Evolutionary conservation across 2,797 vertebrate genomes (phyloP), one percentile per base, ranked within the genome.

Genomic region (Takifugu rubripes): DNA sequence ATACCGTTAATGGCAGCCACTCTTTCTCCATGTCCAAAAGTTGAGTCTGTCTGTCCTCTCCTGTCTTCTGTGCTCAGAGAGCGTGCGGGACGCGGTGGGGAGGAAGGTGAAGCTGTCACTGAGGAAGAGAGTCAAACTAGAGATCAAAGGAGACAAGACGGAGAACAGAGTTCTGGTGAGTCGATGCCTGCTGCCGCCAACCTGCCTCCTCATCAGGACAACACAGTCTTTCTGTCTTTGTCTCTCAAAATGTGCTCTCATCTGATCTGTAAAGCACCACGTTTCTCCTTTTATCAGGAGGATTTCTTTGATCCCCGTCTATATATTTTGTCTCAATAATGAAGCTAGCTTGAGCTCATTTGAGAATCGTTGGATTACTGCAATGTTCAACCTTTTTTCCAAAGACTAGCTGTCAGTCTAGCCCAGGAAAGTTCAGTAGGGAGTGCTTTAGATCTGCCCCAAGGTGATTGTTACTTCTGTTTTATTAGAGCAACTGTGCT

Each of bases 91-190:
- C 91, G 93, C 93, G 49, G 89, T 96, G 79, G 94, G 94, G 70
- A 94, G 92, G 81, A 96, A 95, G 89, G 93, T 94, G 61, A 95
- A 95, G 87, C 92, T 99, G 84, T 92, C 92, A 0, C 84, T 97
- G 73, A 94, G 92, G 88, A 97, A 93, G 90, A 94, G 91, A 85
- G 93, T 99, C 54, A 97, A 94, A 68, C 79, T 98, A 83, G 97
- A 99, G 89, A 90, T 93, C 66, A 98, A 96, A 88, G 95, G 91
- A 68, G 95, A 96, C 88, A 94, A 93, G 90, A 91, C 94, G 42
- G 95, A 96, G 75, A 96, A 96, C 89, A 93, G 88, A 90, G 94
- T 97, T 62, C 56, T 98, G 94, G 96, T 97, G 86, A 95, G 94
- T 92, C 57, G 43, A 64, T 45, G 29, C 31, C 43, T 0, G 53